Conservation (phyloP, 2,888 invertebrate genomes). For the Smittia sp. region DNA sequence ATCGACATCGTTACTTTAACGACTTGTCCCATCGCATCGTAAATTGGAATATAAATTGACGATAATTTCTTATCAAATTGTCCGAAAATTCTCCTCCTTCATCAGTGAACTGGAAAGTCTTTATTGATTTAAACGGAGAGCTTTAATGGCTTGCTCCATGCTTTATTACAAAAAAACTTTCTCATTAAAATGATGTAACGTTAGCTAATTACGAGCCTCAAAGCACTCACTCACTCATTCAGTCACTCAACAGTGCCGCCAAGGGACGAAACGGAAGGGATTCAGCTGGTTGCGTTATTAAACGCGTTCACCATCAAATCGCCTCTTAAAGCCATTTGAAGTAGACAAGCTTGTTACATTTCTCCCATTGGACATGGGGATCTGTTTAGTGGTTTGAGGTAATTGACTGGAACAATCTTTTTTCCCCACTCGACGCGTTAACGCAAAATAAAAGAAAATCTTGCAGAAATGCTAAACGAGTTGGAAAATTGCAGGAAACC, state of each 20-base stretch:
- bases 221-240: no score
- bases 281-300: background rate
- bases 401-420: background rate
- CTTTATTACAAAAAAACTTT: no score
- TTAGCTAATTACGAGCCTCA: background rate
- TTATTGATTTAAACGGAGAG: no score
- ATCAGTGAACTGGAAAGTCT: no score
- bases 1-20: no score
- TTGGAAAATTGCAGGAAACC: conserved; percentile 5
- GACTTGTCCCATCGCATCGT: no score
- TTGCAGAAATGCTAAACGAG: conserved; percentile 9
- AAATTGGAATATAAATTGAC: no score
- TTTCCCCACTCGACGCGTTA: no score
- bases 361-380: background rate
- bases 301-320: background rate
- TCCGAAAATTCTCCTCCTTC: no score
- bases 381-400: background rate
- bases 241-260: background rate
- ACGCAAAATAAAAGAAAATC: background rate
- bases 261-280: background rate
- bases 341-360: background rate
- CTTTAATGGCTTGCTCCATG: no score
- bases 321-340: background rate
- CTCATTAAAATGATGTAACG: no score
- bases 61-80: no score